A percentile compares a stretch with the other conserved stretches of the same genome.
Evolutionary conservation across 2,113 vertebrate species (phyloP).

Genomic region (Sterna hirundo): DNA sequence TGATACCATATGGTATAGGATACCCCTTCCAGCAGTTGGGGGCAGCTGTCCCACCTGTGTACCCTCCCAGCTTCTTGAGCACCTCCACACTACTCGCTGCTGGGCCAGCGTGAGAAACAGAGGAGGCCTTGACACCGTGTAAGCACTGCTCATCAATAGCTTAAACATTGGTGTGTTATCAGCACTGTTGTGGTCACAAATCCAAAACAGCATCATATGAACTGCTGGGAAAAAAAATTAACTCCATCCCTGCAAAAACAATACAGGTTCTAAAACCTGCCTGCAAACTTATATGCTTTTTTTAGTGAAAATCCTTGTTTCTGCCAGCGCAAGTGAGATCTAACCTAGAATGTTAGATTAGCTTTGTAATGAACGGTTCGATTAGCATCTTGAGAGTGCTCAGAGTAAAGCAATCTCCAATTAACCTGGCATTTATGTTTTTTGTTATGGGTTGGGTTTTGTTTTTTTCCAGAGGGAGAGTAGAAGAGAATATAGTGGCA

Average conservation of each 20-base stretch:
- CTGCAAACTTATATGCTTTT: neutral
- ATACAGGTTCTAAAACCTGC: neutral
- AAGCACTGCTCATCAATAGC: neutral
- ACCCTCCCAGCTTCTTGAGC: neutral
- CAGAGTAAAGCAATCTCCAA: neutral
- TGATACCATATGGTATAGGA: neutral
- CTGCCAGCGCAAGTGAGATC: neutral
- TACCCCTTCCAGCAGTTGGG: neutral
- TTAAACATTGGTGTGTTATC: neutral
- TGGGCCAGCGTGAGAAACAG: neutral
- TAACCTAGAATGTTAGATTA: neutral
- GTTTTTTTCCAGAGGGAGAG: neutral
- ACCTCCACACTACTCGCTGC: neutral
- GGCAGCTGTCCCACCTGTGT: neutral
- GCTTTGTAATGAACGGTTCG: neutral
- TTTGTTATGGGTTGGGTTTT: neutral
- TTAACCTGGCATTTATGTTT: neutral
- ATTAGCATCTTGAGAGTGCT: neutral
- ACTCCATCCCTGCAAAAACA: neutral
- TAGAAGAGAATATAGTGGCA: neutral
- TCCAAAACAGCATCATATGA: neutral
- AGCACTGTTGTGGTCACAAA: neutral
- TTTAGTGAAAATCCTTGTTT: neutral
- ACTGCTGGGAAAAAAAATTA: neutral
- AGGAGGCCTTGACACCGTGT: neutral